Base-by-base conservation (phyloP, 2,797 vertebrate genomes). In the Amblyraja radiata region DNA sequence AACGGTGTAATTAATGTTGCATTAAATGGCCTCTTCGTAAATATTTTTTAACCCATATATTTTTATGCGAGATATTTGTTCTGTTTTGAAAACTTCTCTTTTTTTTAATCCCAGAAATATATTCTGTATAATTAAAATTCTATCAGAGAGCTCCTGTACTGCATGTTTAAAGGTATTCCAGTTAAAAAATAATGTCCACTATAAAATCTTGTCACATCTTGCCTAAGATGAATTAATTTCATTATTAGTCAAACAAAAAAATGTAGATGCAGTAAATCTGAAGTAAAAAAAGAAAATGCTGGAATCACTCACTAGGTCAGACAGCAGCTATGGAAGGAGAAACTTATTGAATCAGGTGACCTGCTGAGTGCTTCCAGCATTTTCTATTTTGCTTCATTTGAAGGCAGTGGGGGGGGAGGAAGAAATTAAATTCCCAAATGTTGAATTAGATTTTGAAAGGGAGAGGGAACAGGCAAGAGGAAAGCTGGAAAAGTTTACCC, bases 1-100 rank as follows among this genome's bases (percentile, higher is more conserved):
- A 92, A 92, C 65, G 74, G 28, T 92, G 36, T 71, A 92, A 92
- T 92, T 92, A 92, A 92, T 92, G 90, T 92, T 28, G 68, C 90
- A 92, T 92, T 76, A 92, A 76, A 92, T 39, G 46, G 90, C 25
- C 23, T 18, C 73, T 90, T 73, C 36, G 16, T 90, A 61, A 84
- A 58, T 84, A 58, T 39, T 92, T 54, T 36, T 54, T 92, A 46
- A 46, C 39, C 3, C 65, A 39, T 16, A 90, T 36, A 23, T 32
- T 88, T 88, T 68, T 36, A 36, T 68, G 84, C 54, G 36, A 88
- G 63, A 74, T 28, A 88, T 92, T 76, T 92, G 23, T 18, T 76
- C 73, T 54, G 25, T 74, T 76, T 92, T 73, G 71, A 39, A 39
- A 11, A 1, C 8, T 16, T 39, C 9, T 13, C 8, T 4, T 74